A percentile compares a stretch with the other conserved stretches of the same genome.
These are phyloP conservation scores for Leucophenga varia DNA, from an alignment of 1,140 invertebrate species.

Conservation along the genomic window DNA sequence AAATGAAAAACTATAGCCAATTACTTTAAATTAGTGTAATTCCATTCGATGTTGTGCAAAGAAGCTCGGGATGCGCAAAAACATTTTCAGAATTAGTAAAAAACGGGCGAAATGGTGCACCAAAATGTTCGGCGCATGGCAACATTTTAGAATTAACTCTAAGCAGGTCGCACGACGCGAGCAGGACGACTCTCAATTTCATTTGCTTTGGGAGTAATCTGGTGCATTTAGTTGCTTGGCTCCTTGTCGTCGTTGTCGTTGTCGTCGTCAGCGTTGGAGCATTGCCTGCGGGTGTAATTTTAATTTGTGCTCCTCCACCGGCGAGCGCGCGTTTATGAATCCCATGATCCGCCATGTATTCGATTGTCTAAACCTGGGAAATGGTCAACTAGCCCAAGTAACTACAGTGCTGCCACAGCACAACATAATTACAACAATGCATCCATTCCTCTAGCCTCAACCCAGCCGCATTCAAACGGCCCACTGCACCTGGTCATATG, in stretches of 20 bases:
- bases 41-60: too few relatives aligned
- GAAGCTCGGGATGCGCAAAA: too few relatives aligned
- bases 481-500: conserved; percentile 7
- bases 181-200: too few relatives aligned
- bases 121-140: too few relatives aligned
- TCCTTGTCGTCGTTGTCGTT: conserved; percentile 7
- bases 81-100: too few relatives aligned
- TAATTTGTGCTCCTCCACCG: conserved; percentile 41
- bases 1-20: conserved; percentile 54
- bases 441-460: too few relatives aligned
- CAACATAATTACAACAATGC: too few relatives aligned
- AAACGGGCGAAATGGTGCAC: too few relatives aligned
- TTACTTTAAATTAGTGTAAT: conserved; percentile 57
- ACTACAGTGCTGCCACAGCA: conserved; percentile 40
- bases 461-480: conserved; percentile 16
- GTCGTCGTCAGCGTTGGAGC: conserved; percentile 6
- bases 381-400: conserved; percentile 27
- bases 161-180: too few relatives aligned
- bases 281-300: conserved; percentile 53
- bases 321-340: not conserved
- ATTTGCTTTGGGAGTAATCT: too few relatives aligned
- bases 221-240: too few relatives aligned
- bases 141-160: too few relatives aligned
- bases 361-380: conserved; percentile 20
- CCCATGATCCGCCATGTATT: conserved; percentile 7